Base-by-base conservation (phyloP, 2,888 invertebrate genomes). In the Thera obeliscata region DNA sequence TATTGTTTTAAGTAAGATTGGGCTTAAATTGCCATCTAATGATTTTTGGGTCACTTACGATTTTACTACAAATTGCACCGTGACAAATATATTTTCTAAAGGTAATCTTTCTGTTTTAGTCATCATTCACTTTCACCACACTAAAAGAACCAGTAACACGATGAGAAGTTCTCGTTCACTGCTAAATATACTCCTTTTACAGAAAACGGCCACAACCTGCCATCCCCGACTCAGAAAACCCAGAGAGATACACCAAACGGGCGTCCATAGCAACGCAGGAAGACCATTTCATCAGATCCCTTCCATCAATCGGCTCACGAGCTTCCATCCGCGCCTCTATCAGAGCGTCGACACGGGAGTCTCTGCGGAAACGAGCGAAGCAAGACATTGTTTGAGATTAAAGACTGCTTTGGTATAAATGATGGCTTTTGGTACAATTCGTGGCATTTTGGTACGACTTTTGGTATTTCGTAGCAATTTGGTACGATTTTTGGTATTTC, bases 281-380 rank as follows among this genome's bases (percentile, higher is more conserved):
- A 7, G 84, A 90, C 3, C 78, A 83, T 59, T 90, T 93, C 79
- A 73, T 89, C 50, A 80, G 92, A 66, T 82, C 88, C 1, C 60
- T 87, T 9, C 88, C 91, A 9, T 80, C 84, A 3, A 82, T 90
- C 41, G 86, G 90, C 0, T 91, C 91, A 1, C 84, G 94, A 22
- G 93, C 92, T 0, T 93, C 93, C 0, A 83, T 93, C 9, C 80
- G 93, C 41, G 85, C 91, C 0, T 91, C 91, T 0, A 76, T 84
- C 1, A 76, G 87, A 60, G 82, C 82, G 1, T 87, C 87, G 0
- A 74, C 82, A n/a, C 86, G 89, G 12, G 68, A 66, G 48, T 76
- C 77, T 43, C 57, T 70, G 35, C 63, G 64, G 52, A 75, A 70
- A 61, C 64, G 74, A 55, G 52, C 36, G 8, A 58, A 22, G 8